Conservation (phyloP, 1,140 invertebrate genomes). For the Sinonovacula constricta region DNA sequence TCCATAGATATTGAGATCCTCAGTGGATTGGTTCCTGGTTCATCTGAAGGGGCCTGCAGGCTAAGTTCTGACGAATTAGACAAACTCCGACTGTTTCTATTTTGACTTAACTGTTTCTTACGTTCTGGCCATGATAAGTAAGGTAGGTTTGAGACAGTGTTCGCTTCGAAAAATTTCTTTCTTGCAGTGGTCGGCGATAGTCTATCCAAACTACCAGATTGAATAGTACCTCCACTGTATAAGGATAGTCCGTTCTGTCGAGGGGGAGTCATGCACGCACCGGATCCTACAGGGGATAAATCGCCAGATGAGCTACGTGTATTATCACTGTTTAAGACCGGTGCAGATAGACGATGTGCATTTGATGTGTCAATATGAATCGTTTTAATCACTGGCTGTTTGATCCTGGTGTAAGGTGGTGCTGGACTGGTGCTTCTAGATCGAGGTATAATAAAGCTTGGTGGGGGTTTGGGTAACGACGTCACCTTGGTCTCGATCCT, state of each 20-base stretch:
- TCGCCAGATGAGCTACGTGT: slow-evolving; percentile 18
- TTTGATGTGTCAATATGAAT: slow-evolving; percentile 36
- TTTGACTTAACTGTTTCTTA: slow-evolving; percentile 20
- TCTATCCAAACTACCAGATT: slow-evolving; percentile 49
- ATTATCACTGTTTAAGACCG: neutral
- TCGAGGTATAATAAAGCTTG: slow-evolving; percentile 57
- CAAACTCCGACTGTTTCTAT: slow-evolving; percentile 43
- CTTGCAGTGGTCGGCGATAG: slow-evolving; percentile 61
- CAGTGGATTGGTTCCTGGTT: neutral
- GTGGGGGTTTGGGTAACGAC: slow-evolving; percentile 49
- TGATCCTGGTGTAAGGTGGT: slow-evolving; percentile 18
- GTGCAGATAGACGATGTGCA: slow-evolving; percentile 44
- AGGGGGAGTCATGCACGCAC: slow-evolving; percentile 1
- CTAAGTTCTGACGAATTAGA: slow-evolving; percentile 28
- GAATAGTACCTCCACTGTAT: neutral
- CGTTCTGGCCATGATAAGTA: slow-evolving; percentile 64
- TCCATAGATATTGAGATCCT: slow-evolving; percentile 46
- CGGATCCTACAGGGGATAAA: slow-evolving; percentile 21
- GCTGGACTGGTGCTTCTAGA: slow-evolving; percentile 34
- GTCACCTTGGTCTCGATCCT: slow-evolving; percentile 8
- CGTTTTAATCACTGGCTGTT: slow-evolving; percentile 28
- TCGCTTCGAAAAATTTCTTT: slow-evolving; percentile 63
- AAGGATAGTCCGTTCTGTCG: neutral
- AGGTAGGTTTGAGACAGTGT: slow-evolving; percentile 15
- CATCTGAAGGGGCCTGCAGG: neutral